phyloP scores from a whole-genome alignment of 2,888 invertebrate genomes.

The Athalia circularis region DNA sequence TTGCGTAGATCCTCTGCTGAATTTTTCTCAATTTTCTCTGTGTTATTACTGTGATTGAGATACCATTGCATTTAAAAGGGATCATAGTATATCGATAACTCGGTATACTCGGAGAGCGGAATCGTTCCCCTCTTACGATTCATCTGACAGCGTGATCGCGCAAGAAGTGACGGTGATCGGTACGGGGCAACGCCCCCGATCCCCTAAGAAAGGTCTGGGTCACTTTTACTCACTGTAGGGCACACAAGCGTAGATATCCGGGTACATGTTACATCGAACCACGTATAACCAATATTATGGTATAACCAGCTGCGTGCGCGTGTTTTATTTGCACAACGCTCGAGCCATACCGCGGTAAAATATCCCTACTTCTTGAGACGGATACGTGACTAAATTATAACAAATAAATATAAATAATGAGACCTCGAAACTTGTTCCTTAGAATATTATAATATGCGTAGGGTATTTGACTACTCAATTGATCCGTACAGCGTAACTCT shows the following conservation, averaged over 20 bases:
- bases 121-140: constrained; percentile 20
- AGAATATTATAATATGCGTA: no score
- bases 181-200: constrained; percentile 24
- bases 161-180: constrained; percentile 26
- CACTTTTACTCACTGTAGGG: constrained; percentile 34
- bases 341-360: no score
- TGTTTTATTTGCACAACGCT: not conserved
- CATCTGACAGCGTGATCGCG: not conserved
- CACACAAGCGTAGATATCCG: not conserved
- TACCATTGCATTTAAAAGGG: constrained; percentile 24
- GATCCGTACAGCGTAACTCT: no score
- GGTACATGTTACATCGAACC: no score
- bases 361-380: no score
- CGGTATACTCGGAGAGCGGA: not conserved
- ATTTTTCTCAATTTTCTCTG: constrained; percentile 2
- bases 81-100: not conserved
- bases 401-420: no score
- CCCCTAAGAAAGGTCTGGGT: constrained; percentile 35
- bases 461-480: no score
- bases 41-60: constrained; percentile 2
- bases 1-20: not conserved
- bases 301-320: not conserved
- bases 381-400: no score
- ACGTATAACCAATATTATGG: no score
- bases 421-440: no score